phyloP scores from a whole-genome alignment of 2,113 vertebrate genomes.

The Pyrgilauda ruficollis region DNA sequence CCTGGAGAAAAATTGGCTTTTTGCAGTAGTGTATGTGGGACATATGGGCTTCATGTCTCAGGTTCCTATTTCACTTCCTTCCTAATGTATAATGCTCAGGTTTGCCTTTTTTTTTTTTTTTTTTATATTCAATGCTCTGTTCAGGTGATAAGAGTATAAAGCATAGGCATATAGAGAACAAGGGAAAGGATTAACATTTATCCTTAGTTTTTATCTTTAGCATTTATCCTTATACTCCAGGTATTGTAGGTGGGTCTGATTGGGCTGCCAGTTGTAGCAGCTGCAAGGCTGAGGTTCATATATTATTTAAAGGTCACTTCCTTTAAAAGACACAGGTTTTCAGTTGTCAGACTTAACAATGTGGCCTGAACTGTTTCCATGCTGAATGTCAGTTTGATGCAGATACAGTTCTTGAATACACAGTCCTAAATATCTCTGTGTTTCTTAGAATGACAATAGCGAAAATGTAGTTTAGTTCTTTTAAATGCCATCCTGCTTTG shows the following conservation, averaged over 20 bases:
- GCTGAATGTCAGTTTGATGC: background rate
- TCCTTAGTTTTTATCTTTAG: background rate
- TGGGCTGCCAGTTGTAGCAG: background rate
- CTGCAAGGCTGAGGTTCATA: background rate
- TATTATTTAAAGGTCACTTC: conserved; percentile 7
- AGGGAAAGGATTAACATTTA: background rate
- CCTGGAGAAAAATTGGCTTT: conserved; percentile 54
- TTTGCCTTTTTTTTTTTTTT: background rate
- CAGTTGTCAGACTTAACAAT: background rate
- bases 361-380: background rate
- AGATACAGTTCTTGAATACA: background rate
- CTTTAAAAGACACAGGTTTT: background rate
- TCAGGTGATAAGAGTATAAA: background rate
- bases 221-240: no score
- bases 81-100: background rate
- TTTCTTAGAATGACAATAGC: background rate
- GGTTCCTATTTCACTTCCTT: conserved; percentile 8
- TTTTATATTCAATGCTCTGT: background rate
- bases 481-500: background rate
- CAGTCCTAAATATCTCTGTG: background rate
- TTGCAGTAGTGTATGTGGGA: background rate
- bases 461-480: background rate
- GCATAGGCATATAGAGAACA: background rate
- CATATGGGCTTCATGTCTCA: background rate
- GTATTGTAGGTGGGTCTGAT: background rate